Evolutionary conservation across 2,113 vertebrate species (phyloP).

Genomic region (Orthonyx spaldingii): DNA sequence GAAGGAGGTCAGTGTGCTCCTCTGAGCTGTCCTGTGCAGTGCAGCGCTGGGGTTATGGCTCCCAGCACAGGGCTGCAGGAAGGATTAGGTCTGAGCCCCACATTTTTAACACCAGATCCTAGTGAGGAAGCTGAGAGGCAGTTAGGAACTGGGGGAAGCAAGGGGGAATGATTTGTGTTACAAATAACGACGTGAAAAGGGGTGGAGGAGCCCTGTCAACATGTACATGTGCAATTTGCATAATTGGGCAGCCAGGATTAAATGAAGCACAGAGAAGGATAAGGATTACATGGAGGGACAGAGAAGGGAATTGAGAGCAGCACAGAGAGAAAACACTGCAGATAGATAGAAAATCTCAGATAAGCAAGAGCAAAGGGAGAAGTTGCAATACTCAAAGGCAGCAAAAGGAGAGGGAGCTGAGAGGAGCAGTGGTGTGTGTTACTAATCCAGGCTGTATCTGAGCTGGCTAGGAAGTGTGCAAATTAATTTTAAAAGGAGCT

Average conservation of each 20-base stretch:
- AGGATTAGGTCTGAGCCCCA: background rate
- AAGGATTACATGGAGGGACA: constrained; percentile 10
- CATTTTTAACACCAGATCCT: background rate
- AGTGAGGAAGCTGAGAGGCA: background rate
- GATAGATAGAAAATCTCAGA: constrained; percentile 15
- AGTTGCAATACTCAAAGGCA: background rate
- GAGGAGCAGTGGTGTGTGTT: background rate
- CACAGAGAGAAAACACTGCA: background rate
- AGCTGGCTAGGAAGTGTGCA: background rate
- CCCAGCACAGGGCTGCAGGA: background rate
- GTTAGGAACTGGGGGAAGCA: background rate
- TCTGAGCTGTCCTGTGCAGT: background rate
- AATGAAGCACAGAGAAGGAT: background rate
- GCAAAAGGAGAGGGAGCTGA: background rate
- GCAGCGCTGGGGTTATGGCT: background rate
- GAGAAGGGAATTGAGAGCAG: background rate
- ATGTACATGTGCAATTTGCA: constrained; percentile 61
- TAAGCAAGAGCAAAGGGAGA: constrained; percentile 8
- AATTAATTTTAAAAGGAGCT: constrained; percentile 41
- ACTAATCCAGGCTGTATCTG: background rate
- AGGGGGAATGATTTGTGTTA: background rate
- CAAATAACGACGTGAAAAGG: background rate
- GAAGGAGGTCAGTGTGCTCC: background rate
- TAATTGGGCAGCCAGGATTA: constrained; percentile 59
- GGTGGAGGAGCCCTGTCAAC: constrained; percentile 42